Base-by-base conservation (phyloP, 1,140 invertebrate genomes). In the Meloidogyne floridensis region DNA sequence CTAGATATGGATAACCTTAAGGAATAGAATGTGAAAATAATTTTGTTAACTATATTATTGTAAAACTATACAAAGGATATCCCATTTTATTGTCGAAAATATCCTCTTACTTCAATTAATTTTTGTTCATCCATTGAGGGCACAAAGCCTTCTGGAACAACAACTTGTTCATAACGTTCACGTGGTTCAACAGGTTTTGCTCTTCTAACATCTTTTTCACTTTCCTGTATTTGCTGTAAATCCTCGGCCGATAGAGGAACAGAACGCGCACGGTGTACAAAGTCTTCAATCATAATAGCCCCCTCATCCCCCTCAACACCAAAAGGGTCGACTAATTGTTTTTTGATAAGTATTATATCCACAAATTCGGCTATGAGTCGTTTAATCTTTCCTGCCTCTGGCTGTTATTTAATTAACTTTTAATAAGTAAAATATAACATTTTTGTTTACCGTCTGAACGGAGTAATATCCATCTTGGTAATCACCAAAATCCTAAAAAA, bases 391-490 rank as follows among this genome's bases (percentile, higher is more conserved):
- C 98, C 97, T 7, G 96, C 97, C 91, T 98, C 96, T 3, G 95
- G 94, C 59, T 65, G 6, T 15, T 59, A 59, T 15, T 53, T 8
- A 59, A 65, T 59, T 59, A 65, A 65, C n/a, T n/a, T 65, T 65
- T 59, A 15, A 0, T 5, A 59, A 6, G 7, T n/a, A 5, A 65
- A 65, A 65, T n/a, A 65, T 9, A 65, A 9, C 53, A 3, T 54
- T 11, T 9, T 54, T 47, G 47, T 47, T 2, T n/a, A 65, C 59
- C 0, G 97, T 98, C 91, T 98, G 96, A 71, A 98, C 96, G 59
- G 95, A 97, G 92, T 98, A 99, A 92, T 98, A 98, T 87, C 94
- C 93, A 91, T 98, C 96, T n/a, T 95, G 95, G 91, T 99, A 98
- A 90, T 98, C 97, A 1, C 97, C 97, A 92, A 99, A 98, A 92